Conservation (phyloP, 1,140 invertebrate species). For the Tetramorium alpestre region DNA sequence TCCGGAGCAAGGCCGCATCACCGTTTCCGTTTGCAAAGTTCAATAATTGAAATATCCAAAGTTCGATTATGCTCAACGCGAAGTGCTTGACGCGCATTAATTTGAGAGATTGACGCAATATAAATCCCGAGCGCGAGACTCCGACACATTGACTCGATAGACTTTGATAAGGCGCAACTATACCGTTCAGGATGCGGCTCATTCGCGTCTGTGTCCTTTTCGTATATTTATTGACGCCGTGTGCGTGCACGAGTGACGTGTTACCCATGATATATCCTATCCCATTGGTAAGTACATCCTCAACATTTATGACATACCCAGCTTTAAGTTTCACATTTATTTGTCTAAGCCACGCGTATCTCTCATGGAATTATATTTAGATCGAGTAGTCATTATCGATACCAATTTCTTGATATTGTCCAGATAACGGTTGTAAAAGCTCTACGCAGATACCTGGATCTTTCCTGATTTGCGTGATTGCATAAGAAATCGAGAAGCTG, state of each 20-base stretch:
- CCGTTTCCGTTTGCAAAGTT: neutral
- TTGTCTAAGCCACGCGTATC: neutral
- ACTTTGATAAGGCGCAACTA: neutral
- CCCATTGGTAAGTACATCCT: slow-evolving; percentile 37
- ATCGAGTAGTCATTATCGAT: neutral
- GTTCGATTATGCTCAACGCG: slow-evolving; percentile 25
- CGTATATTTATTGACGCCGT: neutral
- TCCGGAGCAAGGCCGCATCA: neutral
- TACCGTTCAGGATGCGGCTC: slow-evolving; percentile 14
- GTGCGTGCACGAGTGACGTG: neutral
- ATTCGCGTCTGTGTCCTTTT: neutral
- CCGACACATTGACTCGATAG: neutral
- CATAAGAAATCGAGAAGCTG: neutral
- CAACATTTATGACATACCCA: neutral
- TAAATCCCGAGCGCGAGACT: neutral
- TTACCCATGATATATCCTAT: slow-evolving; percentile 9
- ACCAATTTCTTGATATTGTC: slow-evolving; percentile 10
- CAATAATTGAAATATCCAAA: neutral
- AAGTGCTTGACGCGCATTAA: neutral
- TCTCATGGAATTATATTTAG: slow-evolving; percentile 15
- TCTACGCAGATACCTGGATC: neutral
- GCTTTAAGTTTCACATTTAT: slow-evolving; percentile 6
- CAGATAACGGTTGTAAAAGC: slow-evolving; percentile 23
- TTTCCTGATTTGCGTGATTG: neutral
- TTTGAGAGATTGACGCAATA: neutral